Evolutionary conservation across 2,797 vertebrate genomes (phyloP).

Genomic region (Pseudochromis fuscus): DNA sequence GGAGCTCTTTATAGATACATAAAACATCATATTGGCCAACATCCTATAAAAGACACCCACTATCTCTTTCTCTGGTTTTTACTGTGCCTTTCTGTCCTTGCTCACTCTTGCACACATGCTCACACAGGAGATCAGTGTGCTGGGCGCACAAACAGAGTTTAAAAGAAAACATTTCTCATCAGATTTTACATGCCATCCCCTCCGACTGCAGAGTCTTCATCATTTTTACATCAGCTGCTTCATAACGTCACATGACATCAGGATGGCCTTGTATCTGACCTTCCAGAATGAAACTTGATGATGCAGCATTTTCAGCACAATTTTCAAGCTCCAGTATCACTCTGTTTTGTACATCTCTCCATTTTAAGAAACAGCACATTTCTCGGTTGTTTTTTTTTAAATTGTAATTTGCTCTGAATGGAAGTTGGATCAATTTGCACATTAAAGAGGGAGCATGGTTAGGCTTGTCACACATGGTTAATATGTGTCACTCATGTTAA

Average conservation of each 20-base stretch:
- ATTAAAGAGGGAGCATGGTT: background rate
- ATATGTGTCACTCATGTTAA: background rate
- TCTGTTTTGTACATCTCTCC: background rate
- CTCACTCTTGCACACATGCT: constrained; percentile 26
- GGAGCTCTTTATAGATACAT: constrained; percentile 76
- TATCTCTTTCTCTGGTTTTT: constrained; percentile 56
- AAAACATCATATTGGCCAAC: constrained; percentile 78
- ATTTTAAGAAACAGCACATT: background rate
- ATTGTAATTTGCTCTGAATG: background rate
- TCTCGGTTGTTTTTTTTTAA: background rate
- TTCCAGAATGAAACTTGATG: background rate
- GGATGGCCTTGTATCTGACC: constrained; percentile 4
- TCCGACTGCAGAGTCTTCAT: constrained; percentile 1
- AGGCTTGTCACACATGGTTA: background rate
- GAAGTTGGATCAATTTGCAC: background rate
- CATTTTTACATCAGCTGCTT: background rate
- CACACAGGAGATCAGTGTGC: constrained; percentile 31
- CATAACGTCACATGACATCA: background rate
- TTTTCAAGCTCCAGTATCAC: background rate
- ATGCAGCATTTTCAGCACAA: background rate
- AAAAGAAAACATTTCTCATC: constrained; percentile 25
- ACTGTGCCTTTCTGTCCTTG: constrained; percentile 26
- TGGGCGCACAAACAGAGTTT: constrained; percentile 48
- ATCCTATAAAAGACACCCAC: constrained; percentile 72
- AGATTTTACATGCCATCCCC: constrained; percentile 38